phyloP scores from a whole-genome alignment of 2,888 invertebrate genomes.

The Esperia sulphurella region DNA sequence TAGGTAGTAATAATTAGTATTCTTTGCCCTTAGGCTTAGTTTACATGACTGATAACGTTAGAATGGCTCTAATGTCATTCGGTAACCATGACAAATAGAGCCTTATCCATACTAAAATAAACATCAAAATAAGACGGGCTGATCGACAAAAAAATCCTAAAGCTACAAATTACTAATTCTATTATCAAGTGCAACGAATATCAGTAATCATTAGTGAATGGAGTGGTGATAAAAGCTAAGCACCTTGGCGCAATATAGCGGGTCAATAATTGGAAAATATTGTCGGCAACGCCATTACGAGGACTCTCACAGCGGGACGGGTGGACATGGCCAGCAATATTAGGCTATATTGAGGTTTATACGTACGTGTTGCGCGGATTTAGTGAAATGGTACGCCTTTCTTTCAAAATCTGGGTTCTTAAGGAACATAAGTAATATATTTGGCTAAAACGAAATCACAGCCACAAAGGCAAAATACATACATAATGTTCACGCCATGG shows the following conservation, averaged over 20 bases:
- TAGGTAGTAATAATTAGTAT: too few relatives aligned
- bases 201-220: constrained; percentile 13
- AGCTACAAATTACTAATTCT: neutral
- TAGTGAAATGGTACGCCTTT: neutral
- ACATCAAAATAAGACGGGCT: too few relatives aligned
- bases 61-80: too few relatives aligned
- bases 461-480: too few relatives aligned
- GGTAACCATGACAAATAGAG: too few relatives aligned
- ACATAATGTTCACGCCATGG: too few relatives aligned
- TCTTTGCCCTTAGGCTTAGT: too few relatives aligned
- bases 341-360: constrained; percentile 1
- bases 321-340: constrained; percentile 4
- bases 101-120: too few relatives aligned
- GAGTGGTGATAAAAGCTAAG: constrained; percentile 31
- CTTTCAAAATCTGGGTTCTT: too few relatives aligned
- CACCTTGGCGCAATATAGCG: constrained; percentile 27
- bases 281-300: constrained; percentile 30
- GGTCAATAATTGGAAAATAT: constrained; percentile 45
- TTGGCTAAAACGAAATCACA: too few relatives aligned
- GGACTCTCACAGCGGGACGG: constrained; percentile 29
- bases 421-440: too few relatives aligned
- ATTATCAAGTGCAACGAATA: neutral
- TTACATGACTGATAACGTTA: too few relatives aligned
- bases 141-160: neutral
- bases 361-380: neutral